Evolutionary conservation across 2,113 vertebrate genomes (phyloP).

Genomic region (Mobula hypostoma): DNA sequence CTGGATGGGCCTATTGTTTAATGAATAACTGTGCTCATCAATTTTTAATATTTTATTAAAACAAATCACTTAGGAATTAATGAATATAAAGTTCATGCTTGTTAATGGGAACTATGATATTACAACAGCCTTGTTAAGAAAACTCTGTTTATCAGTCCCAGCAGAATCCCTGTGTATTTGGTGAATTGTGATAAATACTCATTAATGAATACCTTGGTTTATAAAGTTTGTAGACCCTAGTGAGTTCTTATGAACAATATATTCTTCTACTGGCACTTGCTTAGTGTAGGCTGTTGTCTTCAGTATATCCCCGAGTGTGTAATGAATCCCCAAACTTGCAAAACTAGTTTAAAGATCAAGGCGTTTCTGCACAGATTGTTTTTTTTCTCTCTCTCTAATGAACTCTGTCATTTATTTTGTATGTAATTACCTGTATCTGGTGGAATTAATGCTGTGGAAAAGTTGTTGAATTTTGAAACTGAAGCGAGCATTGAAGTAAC

Average conservation of each 20-base stretch:
- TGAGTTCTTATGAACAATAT: conserved; percentile 23
- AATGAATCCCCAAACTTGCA: background rate
- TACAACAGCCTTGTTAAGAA: conserved; percentile 27
- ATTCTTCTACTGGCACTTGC: background rate
- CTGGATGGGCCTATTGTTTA: background rate
- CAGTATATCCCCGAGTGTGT: background rate
- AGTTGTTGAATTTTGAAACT: background rate
- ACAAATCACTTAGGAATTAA: conserved; percentile 29
- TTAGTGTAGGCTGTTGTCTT: background rate
- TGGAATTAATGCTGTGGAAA: background rate
- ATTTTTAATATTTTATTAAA: conserved; percentile 35
- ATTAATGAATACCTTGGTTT: conserved; percentile 17
- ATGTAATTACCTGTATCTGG: background rate
- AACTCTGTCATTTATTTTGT: background rate
- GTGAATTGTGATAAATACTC: conserved; percentile 13
- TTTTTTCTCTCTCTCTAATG: background rate
- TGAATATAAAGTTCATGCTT: conserved; percentile 25
- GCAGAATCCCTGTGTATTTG: conserved; percentile 10
- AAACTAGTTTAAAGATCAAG: conserved; percentile 9
- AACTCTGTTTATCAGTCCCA: conserved; percentile 18
- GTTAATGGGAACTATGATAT: conserved; percentile 27
- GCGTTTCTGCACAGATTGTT: background rate
- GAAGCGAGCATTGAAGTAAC: background rate
- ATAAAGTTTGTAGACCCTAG: background rate
- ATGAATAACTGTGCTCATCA: conserved; percentile 17